phyloP scores from a whole-genome alignment of 1,140 invertebrate genomes.

The Habropoda laboriosa region DNA sequence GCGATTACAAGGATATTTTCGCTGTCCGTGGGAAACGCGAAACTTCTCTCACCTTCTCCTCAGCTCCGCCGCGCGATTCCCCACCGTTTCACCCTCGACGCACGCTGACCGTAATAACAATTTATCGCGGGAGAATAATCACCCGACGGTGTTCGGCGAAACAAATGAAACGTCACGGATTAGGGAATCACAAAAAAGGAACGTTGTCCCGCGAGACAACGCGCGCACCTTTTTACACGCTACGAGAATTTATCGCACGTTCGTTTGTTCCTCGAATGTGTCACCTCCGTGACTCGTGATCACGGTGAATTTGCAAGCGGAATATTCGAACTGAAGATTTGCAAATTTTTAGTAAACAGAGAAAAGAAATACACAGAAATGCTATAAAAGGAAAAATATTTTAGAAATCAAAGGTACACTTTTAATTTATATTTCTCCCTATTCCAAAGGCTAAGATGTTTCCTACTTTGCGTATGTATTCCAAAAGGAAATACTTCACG shows the following conservation, averaged over 20 bases:
- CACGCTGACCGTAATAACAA: constrained; percentile 19
- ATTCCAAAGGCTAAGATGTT: no score
- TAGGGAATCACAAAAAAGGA: constrained; percentile 25
- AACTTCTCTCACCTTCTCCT: neutral
- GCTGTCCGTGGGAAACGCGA: constrained; percentile 23
- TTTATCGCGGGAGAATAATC: constrained; percentile 40
- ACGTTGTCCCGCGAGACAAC: constrained; percentile 1
- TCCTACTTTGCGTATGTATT: no score
- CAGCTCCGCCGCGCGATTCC: neutral
- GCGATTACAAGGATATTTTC: constrained; percentile 46
- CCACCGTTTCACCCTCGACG: neutral
- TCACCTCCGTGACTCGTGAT: no score
- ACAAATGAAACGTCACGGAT: constrained; percentile 27
- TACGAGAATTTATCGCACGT: constrained; percentile 19
- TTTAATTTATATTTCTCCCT: no score
- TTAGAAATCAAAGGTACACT: no score
- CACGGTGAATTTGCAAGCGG: neutral
- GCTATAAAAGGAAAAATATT: no score
- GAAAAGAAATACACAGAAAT: no score
- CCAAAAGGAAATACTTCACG: no score
- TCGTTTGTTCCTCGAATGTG: neutral
- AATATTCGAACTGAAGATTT: no score
- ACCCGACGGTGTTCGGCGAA: neutral
- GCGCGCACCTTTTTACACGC: neutral
- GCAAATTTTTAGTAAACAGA: no score